phyloP scores from a whole-genome alignment of 2,888 invertebrate species.

The Candidula unifasciata region DNA sequence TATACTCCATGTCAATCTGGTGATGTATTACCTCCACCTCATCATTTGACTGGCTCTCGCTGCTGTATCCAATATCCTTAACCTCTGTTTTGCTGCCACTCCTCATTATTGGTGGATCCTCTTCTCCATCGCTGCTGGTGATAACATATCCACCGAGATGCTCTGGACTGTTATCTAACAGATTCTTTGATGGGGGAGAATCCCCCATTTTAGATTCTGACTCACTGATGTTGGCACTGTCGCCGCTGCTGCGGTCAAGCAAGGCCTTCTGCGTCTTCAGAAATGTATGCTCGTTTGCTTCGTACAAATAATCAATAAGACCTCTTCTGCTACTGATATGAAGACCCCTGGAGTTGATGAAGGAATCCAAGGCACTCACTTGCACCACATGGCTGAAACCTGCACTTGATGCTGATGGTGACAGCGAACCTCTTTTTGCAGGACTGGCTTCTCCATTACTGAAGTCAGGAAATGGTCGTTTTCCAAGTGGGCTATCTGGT shows the following conservation, averaged over 20 bases:
- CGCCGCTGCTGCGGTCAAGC: slow-evolving; percentile 66
- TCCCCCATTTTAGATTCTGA: slow-evolving; percentile 68
- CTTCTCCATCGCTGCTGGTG: slow-evolving; percentile 56
- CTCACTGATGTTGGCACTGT: slow-evolving; percentile 72
- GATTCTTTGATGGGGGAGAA: slow-evolving; percentile 48
- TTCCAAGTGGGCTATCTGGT: slow-evolving; percentile 47
- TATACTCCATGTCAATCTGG: slow-evolving; percentile 58
- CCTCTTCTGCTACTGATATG: slow-evolving; percentile 6
- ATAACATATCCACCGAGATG: slow-evolving; percentile 35
- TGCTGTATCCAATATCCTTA: slow-evolving; percentile 77
- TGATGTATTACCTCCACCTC: slow-evolving; percentile 66
- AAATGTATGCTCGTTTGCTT: not conserved
- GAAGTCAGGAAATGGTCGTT: slow-evolving; percentile 44
- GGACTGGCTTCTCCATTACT: slow-evolving; percentile 41
- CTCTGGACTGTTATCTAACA: not conserved
- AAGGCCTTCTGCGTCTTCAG: slow-evolving; percentile 30
- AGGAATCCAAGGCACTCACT: slow-evolving; percentile 19
- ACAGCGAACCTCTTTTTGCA: slow-evolving; percentile 44
- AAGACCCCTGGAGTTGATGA: slow-evolving; percentile 35
- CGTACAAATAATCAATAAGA: slow-evolving; percentile 19
- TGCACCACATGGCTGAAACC: slow-evolving; percentile 37
- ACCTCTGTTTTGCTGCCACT: slow-evolving; percentile 47
- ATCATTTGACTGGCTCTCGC: slow-evolving; percentile 77
- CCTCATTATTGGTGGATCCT: slow-evolving; percentile 37
- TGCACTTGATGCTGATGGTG: slow-evolving; percentile 33